Evolutionary conservation across 1,140 invertebrate species (phyloP), one percentile per base, ranked within the genome.

Genomic region (Acromyrmex charruanus): DNA sequence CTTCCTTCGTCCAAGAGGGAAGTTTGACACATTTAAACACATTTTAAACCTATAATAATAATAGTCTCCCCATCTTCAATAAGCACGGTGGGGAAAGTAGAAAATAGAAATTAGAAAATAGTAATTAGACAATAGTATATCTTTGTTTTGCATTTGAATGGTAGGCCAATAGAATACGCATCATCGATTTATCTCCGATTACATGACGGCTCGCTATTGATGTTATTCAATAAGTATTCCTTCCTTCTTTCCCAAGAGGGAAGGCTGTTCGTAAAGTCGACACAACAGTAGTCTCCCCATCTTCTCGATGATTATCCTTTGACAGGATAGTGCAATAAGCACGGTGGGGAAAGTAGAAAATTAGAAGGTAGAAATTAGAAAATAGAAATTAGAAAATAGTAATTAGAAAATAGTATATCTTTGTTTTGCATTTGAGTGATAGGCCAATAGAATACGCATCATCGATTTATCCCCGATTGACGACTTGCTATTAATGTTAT

Each of bases 391-490:
- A 44, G 9, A 10, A 44, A 39, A 39, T 39, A 39, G 0, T 39
- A 39, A 39, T 39, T 7, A 6, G 0, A 6, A 39, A 31, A 35
- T 35, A 35, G 5, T 35, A 35, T 35, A 35, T 35, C 31, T 35
- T 35, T 35, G 31, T 35, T 35, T 35, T 35, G 31, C 31, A 35
- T 35, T 35, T 35, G 31, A 68, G 53, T 3, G 10, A 18, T 12
- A 85, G 18, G 14, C 69, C 59, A 63, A 39, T 39, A 39, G 7
- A n/a, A 31, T 39, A 51, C 35, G 75, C 53, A 71, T 66, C 31
- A 68, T 81, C 28, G 88, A 68, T 85, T 74, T 55, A 55, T n/a
- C 25, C 80, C 81, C 85, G 80, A 87, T 85, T 58, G 61, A 72
- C 55, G 51, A 81, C 65, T 90, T 71, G 86, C 35, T 39, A 7